Percentiles rank a stretch among this genome's conserved stretches.
Conservation (phyloP, 2,888 invertebrate genomes). For the Nymphalis c-album region DNA sequence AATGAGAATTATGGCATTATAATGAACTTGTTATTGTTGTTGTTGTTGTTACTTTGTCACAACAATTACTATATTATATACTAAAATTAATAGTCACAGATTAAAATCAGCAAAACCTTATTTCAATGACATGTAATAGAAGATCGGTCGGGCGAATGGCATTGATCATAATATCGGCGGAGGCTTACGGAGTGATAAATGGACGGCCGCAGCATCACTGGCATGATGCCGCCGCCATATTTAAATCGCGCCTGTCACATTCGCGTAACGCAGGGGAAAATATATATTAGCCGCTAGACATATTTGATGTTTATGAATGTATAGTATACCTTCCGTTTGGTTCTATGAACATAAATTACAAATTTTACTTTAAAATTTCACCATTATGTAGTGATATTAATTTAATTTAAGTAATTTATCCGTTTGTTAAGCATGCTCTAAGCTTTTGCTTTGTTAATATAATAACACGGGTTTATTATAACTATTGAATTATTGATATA, state of each 20-base stretch:
- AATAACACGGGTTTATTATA: slow-evolving; percentile 1
- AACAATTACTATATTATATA: neutral
- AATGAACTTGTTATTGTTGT: neutral
- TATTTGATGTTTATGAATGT: slow-evolving; percentile 10
- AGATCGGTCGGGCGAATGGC: slow-evolving; percentile 66
- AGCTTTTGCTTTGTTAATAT: neutral
- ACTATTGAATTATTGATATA: neutral
- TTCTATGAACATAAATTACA: too few relatives aligned
- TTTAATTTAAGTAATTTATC: too few relatives aligned
- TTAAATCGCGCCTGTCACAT: slow-evolving; percentile 78
- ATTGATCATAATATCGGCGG: slow-evolving; percentile 81
- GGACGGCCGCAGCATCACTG: slow-evolving; percentile 72
- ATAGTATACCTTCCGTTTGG: neutral
- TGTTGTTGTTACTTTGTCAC: neutral
- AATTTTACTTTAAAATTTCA: too few relatives aligned
- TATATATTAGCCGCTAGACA: slow-evolving; percentile 21
- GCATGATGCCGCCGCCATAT: slow-evolving; percentile 75
- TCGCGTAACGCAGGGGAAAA: slow-evolving; percentile 48
- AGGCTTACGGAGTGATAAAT: slow-evolving; percentile 80
- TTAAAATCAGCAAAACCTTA: slow-evolving; percentile 14
- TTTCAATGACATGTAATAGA: slow-evolving; percentile 54
- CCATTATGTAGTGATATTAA: too few relatives aligned
- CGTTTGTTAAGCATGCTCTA: too few relatives aligned
- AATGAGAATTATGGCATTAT: too few relatives aligned
- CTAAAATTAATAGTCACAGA: slow-evolving; percentile 14